Evolutionary conservation across 2,113 vertebrate species (phyloP), one percentile per base, ranked within the genome.

Genomic region (Ochotona curzoniae): DNA sequence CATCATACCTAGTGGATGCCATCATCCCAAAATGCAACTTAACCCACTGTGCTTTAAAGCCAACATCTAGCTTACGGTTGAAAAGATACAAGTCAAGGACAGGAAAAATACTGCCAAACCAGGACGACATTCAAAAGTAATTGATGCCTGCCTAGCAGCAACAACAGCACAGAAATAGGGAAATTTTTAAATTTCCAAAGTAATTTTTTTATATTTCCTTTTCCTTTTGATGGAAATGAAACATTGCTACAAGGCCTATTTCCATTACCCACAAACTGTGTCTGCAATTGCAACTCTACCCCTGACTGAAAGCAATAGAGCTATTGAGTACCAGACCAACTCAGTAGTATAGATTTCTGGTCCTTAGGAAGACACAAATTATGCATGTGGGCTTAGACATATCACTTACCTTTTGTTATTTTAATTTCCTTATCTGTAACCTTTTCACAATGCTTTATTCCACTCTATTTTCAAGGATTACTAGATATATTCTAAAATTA

Each of bases 201-300:
- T 93, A 73, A 83, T 32, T 92, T 15, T n/a, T 28, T 92, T 93
- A 28, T 61, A 0, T 83, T 67, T 61, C 17, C 0, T 0, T 61
- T 83, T 49, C 83, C 71, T 78, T 30, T 30, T 96, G 85, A 96
- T 95, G 80, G 73, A 95, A 96, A 96, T 96, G 73, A 95, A 94
- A 95, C 23, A 47, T 84, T 1, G 15, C 73, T 81, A 26, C 35
- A 14, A 92, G 89, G 21, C 8, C 80, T 82, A 61, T n/a, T 44
- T 60, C 49, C n/a, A 81, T 95, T 87, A 92, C 35, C 87, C 7
- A 3, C 38, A 87, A 74, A 30, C 17, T 84, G 54, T 32, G 67
- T 66, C 74, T n/a, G 47, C 75, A 93, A 89, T 96, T 94, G 94
- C 51, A 82, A 30, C 88, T 89, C 85, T 95, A 70, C 91, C 88